Evolutionary conservation across 2,113 vertebrate species (phyloP).

Genomic region (Crotalus viridis): DNA sequence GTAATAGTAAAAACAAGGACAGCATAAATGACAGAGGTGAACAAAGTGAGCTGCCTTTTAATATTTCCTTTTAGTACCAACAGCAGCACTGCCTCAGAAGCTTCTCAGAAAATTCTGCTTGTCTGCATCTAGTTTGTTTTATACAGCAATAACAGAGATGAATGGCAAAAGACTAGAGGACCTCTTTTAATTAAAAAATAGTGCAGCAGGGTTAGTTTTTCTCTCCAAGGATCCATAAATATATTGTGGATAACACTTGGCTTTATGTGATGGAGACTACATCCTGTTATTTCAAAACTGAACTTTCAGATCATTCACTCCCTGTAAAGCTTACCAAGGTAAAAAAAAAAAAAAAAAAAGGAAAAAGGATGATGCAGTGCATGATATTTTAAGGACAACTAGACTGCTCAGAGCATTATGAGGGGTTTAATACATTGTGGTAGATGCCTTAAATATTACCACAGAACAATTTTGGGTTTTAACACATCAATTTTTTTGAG

Average conservation of each 20-base stretch:
- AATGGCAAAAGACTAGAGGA: neutral
- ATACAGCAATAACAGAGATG: neutral
- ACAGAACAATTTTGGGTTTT: neutral
- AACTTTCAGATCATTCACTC: neutral
- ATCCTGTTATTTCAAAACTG: neutral
- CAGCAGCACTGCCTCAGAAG: neutral
- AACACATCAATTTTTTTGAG: neutral
- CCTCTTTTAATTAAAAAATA: slow-evolving; percentile 19
- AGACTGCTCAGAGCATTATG: neutral
- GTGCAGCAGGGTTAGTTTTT: neutral
- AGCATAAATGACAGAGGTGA: neutral
- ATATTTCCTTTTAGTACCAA: neutral
- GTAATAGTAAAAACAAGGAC: neutral
- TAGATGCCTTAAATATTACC: neutral
- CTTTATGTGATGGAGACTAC: neutral
- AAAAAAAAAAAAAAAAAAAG: neutral
- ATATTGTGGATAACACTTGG: neutral
- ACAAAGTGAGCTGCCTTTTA: neutral
- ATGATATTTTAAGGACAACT: neutral
- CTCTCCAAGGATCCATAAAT: neutral
- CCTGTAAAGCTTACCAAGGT: neutral
- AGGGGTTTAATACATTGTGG: neutral
- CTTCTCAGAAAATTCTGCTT: neutral
- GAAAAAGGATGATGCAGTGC: neutral
- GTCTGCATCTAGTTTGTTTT: neutral